A percentile compares a stretch with the other conserved stretches of the same genome.
phyloP scores from a whole-genome alignment of 2,888 invertebrate genomes.

The Pocota personata region DNA sequence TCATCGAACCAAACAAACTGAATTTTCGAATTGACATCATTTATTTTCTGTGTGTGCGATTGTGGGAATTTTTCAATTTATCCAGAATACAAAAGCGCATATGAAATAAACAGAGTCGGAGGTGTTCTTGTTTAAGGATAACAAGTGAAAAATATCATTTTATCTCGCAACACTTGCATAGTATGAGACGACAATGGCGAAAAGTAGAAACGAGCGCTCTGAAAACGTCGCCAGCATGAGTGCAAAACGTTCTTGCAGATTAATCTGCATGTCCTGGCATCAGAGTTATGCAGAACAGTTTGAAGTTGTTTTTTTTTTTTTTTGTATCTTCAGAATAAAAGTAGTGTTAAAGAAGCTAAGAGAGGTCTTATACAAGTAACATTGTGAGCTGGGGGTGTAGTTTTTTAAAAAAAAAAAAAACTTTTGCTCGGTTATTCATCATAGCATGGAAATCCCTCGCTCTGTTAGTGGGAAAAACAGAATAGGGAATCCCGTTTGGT shows the following conservation, averaged over 20 bases:
- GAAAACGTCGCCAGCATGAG: slow-evolving; percentile 34
- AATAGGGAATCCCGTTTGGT: neutral
- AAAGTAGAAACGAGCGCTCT: neutral
- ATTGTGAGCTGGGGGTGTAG: slow-evolving; percentile 33
- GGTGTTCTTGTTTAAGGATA: slow-evolving; percentile 46
- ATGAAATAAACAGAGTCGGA: slow-evolving; percentile 2
- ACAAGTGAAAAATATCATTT: slow-evolving; percentile 60
- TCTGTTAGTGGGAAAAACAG: neutral
- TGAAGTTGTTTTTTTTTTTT: neutral
- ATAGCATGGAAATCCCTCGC: slow-evolving; percentile 15
- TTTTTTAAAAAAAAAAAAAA: no score
- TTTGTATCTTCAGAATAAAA: slow-evolving; percentile 8
- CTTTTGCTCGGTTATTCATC: slow-evolving; percentile 41
- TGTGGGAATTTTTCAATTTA: slow-evolving; percentile 28
- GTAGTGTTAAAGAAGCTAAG: slow-evolving; percentile 43
- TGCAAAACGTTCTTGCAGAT: slow-evolving; percentile 39
- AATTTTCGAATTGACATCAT: slow-evolving; percentile 10
- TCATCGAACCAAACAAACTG: slow-evolving; percentile 10
- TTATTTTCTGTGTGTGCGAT: neutral
- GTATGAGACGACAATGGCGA: slow-evolving; percentile 5
- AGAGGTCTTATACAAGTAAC: slow-evolving; percentile 25
- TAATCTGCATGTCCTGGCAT: slow-evolving; percentile 55
- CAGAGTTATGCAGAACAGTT: slow-evolving; percentile 24
- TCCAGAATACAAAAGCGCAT: neutral
- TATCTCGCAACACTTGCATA: slow-evolving; percentile 34